Conservation (phyloP, 2,888 invertebrate genomes). For the Acronicta aceris region DNA sequence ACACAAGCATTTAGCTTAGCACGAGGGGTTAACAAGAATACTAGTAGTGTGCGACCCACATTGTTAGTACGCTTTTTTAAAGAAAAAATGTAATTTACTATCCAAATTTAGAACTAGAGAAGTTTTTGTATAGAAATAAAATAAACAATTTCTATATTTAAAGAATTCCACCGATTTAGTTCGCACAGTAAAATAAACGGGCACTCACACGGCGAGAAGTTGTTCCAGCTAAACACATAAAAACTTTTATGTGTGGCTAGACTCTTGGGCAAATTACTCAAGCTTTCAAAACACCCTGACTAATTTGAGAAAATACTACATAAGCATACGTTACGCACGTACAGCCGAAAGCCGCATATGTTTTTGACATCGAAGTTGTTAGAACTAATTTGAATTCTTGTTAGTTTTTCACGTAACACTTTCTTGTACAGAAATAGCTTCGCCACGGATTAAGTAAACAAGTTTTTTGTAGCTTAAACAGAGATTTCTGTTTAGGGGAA, state of each 20-base stretch:
- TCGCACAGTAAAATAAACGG: conserved; percentile 39
- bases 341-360: conserved; percentile 23
- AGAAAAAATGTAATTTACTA: too few relatives aligned
- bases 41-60: too few relatives aligned
- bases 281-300: conserved; percentile 35
- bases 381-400: conserved; percentile 31
- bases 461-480: conserved; percentile 14
- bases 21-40: too few relatives aligned
- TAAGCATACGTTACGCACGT: conserved; percentile 34
- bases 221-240: conserved; percentile 37
- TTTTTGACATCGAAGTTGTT: conserved; percentile 13
- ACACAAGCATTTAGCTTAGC: too few relatives aligned
- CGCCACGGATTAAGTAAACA: conserved; percentile 14
- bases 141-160: conserved; percentile 19
- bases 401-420: conserved; percentile 27
- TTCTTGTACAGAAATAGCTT: conserved; percentile 33
- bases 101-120: conserved; percentile 3
- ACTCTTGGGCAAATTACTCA: conserved; percentile 36
- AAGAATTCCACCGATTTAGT: conserved; percentile 42
- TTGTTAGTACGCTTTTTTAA: too few relatives aligned
- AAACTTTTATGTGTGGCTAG: conserved; percentile 37
- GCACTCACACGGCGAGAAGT: conserved; percentile 41
- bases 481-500: too few relatives aligned
- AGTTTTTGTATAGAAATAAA: conserved; percentile 29
- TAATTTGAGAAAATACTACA: conserved; percentile 50